phyloP scores from a whole-genome alignment of 2,797 vertebrate species.

The Delichon dasypus region DNA sequence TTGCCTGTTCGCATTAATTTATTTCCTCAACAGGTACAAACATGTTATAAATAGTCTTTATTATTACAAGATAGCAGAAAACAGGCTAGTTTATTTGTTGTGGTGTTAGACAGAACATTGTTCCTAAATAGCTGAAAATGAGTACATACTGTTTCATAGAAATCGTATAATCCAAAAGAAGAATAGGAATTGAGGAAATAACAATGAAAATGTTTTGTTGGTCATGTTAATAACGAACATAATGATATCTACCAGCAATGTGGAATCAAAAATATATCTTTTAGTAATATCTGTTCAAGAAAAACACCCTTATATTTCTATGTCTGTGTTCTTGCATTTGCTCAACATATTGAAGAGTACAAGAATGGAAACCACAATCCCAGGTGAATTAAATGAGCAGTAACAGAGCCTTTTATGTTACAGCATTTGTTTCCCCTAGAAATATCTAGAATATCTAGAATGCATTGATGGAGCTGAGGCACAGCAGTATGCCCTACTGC shows the following conservation, averaged over 20 bases:
- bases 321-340: background rate
- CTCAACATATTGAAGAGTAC: background rate
- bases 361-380: background rate
- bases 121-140: background rate
- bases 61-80: background rate
- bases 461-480: background rate
- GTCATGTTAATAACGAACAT: background rate
- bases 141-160: background rate
- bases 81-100: slow-evolving; percentile 5
- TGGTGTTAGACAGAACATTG: background rate
- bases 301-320: background rate
- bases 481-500: background rate
- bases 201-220: background rate
- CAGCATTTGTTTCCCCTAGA: background rate
- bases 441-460: background rate
- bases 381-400: background rate
- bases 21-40: slow-evolving; percentile 5
- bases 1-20: background rate
- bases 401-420: background rate
- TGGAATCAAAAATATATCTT: background rate
- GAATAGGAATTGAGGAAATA: background rate
- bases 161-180: background rate
- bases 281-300: background rate
- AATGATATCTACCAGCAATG: background rate
- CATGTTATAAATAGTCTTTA: background rate